These are phyloP conservation scores for Calephelis virginiensis DNA, from an alignment of 1,140 invertebrate species.

Conservation along the genomic window DNA sequence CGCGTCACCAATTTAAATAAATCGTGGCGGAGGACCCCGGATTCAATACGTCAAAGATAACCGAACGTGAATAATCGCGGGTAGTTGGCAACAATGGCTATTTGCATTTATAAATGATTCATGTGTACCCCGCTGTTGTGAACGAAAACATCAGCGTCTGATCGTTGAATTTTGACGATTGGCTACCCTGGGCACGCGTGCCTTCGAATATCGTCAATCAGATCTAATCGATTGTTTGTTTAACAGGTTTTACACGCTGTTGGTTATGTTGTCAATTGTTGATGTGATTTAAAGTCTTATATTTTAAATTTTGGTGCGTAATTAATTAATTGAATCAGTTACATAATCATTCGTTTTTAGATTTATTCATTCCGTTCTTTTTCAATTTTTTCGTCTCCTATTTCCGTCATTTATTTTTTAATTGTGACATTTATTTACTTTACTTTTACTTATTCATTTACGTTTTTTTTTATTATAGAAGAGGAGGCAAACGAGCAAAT, in stretches of 20 bases:
- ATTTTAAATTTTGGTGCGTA: too few species aligned
- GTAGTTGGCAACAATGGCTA: conserved; percentile 29
- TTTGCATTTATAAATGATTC: conserved; percentile 48
- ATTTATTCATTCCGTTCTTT: too few species aligned
- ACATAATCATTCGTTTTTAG: too few species aligned
- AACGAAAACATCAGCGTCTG: conserved; percentile 29
- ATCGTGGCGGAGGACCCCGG: conserved; percentile 5
- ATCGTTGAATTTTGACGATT: conserved; percentile 29
- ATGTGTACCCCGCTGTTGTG: conserved; percentile 32
- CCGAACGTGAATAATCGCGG: conserved; percentile 35
- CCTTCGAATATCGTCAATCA: conserved; percentile 18
- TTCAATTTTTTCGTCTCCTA: too few species aligned
- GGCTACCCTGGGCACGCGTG: conserved; percentile 24
- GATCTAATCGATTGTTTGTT: conserved; percentile 17
- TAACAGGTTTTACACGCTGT: not conserved
- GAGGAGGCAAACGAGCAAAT: too few species aligned
- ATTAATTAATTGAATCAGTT: too few species aligned
- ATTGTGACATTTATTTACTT: too few species aligned
- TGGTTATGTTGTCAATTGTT: too few species aligned
- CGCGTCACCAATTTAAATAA: conserved; percentile 11
- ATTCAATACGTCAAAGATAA: conserved; percentile 29
- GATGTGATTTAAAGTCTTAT: too few species aligned
- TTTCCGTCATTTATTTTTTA: too few species aligned
- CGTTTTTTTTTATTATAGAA: too few species aligned
- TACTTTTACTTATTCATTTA: too few species aligned